These are phyloP conservation scores for Drosophila mimica DNA, from an alignment of 2,888 invertebrate species.

Conservation along the genomic window DNA sequence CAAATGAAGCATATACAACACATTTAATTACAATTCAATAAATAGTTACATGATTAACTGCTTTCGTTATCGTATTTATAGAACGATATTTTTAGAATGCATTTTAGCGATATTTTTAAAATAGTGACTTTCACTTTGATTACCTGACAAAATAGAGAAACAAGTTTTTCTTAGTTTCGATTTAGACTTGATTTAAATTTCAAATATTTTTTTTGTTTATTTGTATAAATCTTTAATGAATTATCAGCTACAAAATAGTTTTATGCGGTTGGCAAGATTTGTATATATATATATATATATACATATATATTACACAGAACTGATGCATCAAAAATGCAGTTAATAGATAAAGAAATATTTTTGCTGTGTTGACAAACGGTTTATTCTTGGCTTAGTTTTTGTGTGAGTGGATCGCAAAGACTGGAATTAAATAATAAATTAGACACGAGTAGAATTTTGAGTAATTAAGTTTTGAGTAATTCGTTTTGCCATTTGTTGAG, in stretches of 20 bases:
- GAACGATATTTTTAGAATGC: not conserved
- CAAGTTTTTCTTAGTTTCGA: not conserved
- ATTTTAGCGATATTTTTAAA: not conserved
- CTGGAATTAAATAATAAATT: conserved; percentile 24
- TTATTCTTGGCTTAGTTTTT: not conserved
- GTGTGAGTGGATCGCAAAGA: not conserved
- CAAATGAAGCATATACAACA: not conserved
- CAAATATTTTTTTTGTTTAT: not conserved
- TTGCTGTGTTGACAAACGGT: not conserved
- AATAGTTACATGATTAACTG: not conserved
- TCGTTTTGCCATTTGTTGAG: conserved; percentile 34
- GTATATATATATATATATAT: not conserved
- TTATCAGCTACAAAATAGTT: not conserved
- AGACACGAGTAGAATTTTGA: conserved; percentile 3
- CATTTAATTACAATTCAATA: not conserved
- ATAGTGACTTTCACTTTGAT: not conserved
- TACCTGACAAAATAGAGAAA: not conserved
- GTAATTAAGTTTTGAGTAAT: conserved; percentile 5
- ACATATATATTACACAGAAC: not conserved
- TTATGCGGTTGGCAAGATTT: not conserved
- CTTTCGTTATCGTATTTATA: not conserved
- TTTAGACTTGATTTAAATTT: not conserved
- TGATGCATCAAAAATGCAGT: not conserved
- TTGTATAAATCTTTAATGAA: not conserved
- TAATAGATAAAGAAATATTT: not conserved